Evolutionary conservation across 2,888 invertebrate species (phyloP).

Genomic region (Adela reaumurella): DNA sequence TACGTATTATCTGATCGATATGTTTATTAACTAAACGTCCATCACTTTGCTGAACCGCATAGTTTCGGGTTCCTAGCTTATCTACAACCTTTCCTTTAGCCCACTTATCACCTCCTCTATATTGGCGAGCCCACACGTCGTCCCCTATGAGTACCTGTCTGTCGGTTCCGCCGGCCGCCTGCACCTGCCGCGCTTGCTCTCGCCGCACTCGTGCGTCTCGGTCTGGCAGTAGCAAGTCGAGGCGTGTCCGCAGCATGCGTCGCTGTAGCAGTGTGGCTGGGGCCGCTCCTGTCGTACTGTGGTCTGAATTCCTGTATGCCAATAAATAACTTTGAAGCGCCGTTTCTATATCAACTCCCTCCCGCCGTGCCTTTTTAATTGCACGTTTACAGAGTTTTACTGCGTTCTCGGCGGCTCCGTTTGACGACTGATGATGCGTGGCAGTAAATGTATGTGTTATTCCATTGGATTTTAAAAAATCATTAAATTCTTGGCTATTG

Average conservation of each 20-base stretch:
- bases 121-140: background rate
- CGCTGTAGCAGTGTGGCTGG: constrained; percentile 1
- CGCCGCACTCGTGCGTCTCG: background rate
- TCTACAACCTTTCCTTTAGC: background rate
- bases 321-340: constrained; percentile 2
- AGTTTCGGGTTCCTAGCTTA: background rate
- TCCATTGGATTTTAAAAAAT: constrained; percentile 1
- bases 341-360: background rate
- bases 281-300: constrained; percentile 1
- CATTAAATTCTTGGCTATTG: no score
- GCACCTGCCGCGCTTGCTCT: background rate
- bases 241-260: background rate
- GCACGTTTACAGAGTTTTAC: constrained; percentile 6
- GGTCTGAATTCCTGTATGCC: background rate
- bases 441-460: constrained; percentile 4
- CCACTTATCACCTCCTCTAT: background rate
- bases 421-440: constrained; percentile 5
- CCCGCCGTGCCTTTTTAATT: constrained; percentile 3
- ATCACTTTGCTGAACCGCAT: background rate
- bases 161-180: background rate
- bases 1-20: background rate
- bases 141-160: background rate
- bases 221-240: background rate
- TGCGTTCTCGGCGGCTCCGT: constrained; percentile 5
- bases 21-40: background rate